Evolutionary conservation across 92 coral and sea anemone genomes (phyloP).

Genomic region (Micromussa lordhowensis): DNA sequence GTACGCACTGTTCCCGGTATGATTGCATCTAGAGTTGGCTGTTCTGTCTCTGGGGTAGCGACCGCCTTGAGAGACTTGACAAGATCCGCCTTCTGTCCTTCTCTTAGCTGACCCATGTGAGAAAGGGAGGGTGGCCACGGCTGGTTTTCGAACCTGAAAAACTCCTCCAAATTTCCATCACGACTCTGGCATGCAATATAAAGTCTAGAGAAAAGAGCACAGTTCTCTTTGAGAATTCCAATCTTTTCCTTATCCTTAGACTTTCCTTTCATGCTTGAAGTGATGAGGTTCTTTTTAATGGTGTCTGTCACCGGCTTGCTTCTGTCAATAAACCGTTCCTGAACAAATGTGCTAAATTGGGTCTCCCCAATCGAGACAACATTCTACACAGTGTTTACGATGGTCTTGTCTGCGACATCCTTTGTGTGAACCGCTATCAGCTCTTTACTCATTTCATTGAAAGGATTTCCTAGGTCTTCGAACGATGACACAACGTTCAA

Average conservation of each 20-base stretch:
- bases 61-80: conserved; percentile 56
- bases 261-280: conserved; percentile 13
- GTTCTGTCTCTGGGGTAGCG: conserved; percentile 17
- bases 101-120: conserved; percentile 61
- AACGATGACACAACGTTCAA: conserved; percentile 45
- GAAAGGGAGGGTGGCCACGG: conserved; percentile 68
- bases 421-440: conserved; percentile 64
- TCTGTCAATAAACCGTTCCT: conserved; percentile 54
- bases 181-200: conserved; percentile 18
- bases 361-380: conserved; percentile 47
- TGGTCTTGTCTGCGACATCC: conserved; percentile 44
- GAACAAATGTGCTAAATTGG: conserved; percentile 53
- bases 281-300: conserved; percentile 19
- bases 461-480: conserved; percentile 70
- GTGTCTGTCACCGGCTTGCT: conserved; percentile 53
- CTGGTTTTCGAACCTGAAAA: conserved; percentile 65
- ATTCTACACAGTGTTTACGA: conserved; percentile 57
- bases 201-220: no score
- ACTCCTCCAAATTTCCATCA: conserved; percentile 61
- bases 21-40: conserved; percentile 40
- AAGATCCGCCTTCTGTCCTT: conserved; percentile 74
- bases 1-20: conserved; percentile 62
- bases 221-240: conserved; percentile 47
- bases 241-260: conserved; percentile 66
- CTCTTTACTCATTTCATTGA: conserved; percentile 57